Percentiles rank a stretch among this genome's conserved stretches.
Conservation (phyloP, 2,888 invertebrate genomes). For the Oxytorus armatus region DNA sequence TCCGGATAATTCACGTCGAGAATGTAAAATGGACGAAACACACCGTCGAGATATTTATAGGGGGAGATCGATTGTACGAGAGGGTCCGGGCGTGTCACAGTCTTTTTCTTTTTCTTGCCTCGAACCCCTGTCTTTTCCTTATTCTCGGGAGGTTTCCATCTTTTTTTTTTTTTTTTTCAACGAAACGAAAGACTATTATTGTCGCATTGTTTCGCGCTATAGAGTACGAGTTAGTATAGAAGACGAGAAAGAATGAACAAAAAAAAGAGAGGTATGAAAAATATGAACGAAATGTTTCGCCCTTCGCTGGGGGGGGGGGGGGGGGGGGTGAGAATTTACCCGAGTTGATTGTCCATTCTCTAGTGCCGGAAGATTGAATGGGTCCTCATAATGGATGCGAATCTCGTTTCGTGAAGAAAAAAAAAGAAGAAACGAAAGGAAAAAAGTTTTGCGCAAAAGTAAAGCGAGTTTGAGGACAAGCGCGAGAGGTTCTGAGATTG, state of each 20-base stretch:
- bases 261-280: conserved; percentile 12
- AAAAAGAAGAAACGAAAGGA: conserved; percentile 11
- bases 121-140: conserved; percentile 83
- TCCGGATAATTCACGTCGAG: conserved; percentile 85
- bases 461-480: conserved; percentile 45
- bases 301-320: too few relatives aligned
- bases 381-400: conserved; percentile 55
- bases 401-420: conserved; percentile 39
- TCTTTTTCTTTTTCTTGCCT: conserved; percentile 50
- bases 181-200: conserved; percentile 24
- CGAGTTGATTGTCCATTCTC: conserved; percentile 63
- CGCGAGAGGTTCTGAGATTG: conserved; percentile 35
- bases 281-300: conserved; percentile 11
- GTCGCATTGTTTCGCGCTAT: neutral
- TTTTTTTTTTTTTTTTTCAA: conserved; percentile 26
- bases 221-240: conserved; percentile 20
- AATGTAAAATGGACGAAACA: conserved; percentile 88
- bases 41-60: conserved; percentile 87
- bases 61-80: conserved; percentile 87
- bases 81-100: conserved; percentile 85
- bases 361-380: conserved; percentile 55
- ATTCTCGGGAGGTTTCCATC: conserved; percentile 76
- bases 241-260: conserved; percentile 27
- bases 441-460: conserved; percentile 47
- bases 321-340: conserved; percentile 46